A percentile compares a stretch with the other conserved stretches of the same genome.
These are phyloP conservation scores for Oncorhynchus nerka DNA, from an alignment of 2,113 vertebrate genomes.

Conservation along the genomic window DNA sequence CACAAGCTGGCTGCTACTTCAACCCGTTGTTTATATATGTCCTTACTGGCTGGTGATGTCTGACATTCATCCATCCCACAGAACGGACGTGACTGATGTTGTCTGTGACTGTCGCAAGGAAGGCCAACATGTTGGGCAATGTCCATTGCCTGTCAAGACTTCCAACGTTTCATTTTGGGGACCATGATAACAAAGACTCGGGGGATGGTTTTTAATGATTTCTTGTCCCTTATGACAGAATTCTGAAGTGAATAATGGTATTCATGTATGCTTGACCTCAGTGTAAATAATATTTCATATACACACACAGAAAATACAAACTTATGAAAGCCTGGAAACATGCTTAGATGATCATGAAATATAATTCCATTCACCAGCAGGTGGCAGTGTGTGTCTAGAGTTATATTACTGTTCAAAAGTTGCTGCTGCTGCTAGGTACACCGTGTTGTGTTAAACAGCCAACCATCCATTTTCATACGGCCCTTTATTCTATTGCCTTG, in stretches of 20 bases:
- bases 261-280: neutral
- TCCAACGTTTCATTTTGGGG: neutral
- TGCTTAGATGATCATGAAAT: neutral
- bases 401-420: neutral
- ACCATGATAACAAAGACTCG: neutral
- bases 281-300: neutral
- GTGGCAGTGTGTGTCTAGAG: constrained; percentile 27
- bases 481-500: neutral
- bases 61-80: neutral
- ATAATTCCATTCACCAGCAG: constrained; percentile 17
- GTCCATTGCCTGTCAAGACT: neutral
- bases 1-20: constrained; percentile 78
- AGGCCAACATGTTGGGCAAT: neutral
- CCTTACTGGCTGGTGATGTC: neutral
- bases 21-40: neutral
- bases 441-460: neutral
- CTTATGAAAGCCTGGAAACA: neutral
- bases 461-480: neutral
- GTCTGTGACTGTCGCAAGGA: neutral
- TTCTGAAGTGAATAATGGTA: neutral
- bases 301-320: neutral
- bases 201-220: neutral
- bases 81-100: neutral
- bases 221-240: neutral
- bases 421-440: neutral